Evolutionary conservation across 2,888 invertebrate species (phyloP), one percentile per base, ranked within the genome.

Genomic region (Dasypolia templi): DNA sequence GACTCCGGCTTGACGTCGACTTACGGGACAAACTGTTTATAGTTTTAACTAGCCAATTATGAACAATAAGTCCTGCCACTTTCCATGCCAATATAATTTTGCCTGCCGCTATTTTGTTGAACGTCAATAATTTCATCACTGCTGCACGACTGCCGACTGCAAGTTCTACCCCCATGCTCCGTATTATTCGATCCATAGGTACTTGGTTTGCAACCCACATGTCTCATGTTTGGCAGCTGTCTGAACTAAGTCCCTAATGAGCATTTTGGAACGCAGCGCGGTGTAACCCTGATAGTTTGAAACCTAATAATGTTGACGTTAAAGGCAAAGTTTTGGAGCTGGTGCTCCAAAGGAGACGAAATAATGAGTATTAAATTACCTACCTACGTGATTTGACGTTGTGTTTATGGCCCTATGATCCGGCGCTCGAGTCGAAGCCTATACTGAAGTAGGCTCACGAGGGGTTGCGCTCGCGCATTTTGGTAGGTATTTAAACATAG

Each of bases 161-260:
- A 5, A 26, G 7, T 19, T 44, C 17, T 22, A 49, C 19, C 3
- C 1, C 5, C 7, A 26, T 17, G 14, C 17, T 22, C 4, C 17
- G 26, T 32, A 22, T n/a, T n/a, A 46, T 62, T 51, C 14, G 7
- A 42, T 39, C 7, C 55, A 65, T 0, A 71, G 53, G 0, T 32
- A 71, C 46, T 61, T 51, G 14, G 35, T 55, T 56, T 65, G 61
- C 65, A 46, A 56, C 39, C 26, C 68, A 64, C 67, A 68, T 19
- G 58, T 26, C 67, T n/a, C n/a, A 22, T 22, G 22, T 79, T 79
- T 73, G 79, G 79, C 67, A 68, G 63, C 67, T 73, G 59, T 79
- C 67, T 79, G 42, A 79, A 63, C 46, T 26, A 19, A 78, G 26
- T 61, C 32, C 17, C 22, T 73, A 68, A 79, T 79, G 79, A 73